phyloP scores from a whole-genome alignment of 2,113 vertebrate genomes.

The Falco punctatus region DNA sequence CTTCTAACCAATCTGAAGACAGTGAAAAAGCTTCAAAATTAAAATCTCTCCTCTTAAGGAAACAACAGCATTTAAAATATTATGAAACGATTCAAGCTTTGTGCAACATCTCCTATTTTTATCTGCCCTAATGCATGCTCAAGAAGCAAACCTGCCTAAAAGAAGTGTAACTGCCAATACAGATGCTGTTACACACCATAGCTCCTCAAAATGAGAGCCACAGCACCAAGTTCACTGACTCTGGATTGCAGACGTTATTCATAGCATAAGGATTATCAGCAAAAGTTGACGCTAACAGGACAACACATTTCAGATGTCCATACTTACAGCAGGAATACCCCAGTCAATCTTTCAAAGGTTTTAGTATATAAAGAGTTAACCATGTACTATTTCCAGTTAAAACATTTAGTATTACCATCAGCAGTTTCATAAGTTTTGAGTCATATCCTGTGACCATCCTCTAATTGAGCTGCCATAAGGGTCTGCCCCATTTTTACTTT shows the following conservation, averaged over 20 bases:
- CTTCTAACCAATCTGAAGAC: neutral
- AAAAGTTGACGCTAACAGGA: neutral
- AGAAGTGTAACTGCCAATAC: neutral
- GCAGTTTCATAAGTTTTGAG: neutral
- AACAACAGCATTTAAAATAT: neutral
- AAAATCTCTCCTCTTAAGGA: neutral
- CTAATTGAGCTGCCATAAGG: neutral
- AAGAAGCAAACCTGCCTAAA: neutral
- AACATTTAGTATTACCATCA: neutral
- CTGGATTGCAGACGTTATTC: neutral
- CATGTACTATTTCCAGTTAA: neutral
- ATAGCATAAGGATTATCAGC: neutral
- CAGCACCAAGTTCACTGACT: neutral
- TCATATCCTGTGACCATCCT: neutral
- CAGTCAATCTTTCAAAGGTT: neutral
- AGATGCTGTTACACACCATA: neutral
- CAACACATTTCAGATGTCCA: neutral
- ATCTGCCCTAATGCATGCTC: neutral
- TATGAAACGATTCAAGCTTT: neutral
- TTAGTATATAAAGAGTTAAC: neutral
- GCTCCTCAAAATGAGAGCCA: neutral
- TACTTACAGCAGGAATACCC: neutral
- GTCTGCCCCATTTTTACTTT: neutral
- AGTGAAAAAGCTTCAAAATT: neutral
- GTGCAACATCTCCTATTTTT: neutral